These are phyloP conservation scores for Falco cherrug DNA, from an alignment of 2,797 vertebrate species.

Conservation along the genomic window DNA sequence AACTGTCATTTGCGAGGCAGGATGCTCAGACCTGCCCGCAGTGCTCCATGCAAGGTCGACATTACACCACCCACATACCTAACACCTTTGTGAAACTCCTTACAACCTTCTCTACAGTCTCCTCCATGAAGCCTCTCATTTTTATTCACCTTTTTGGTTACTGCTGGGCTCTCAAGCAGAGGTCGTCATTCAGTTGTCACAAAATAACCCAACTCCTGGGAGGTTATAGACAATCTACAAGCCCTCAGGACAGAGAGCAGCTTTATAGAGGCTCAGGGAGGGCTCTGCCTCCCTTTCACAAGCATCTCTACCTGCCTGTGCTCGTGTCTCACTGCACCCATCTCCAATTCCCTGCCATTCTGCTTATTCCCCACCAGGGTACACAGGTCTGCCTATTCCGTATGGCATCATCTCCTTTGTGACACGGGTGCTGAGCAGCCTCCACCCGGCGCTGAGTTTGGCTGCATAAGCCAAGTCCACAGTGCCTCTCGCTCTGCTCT, in stretches of 20 bases:
- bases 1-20: background rate
- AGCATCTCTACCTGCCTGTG: background rate
- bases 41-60: background rate
- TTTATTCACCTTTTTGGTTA: background rate
- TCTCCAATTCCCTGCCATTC: background rate
- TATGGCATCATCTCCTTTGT: background rate
- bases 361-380: background rate
- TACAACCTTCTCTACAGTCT: background rate
- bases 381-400: background rate
- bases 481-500: background rate
- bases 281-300: background rate
- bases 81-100: background rate
- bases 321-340: background rate
- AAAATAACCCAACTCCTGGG: background rate
- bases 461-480: background rate
- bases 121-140: background rate
- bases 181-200: background rate
- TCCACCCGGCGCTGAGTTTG: rapidly evolving
- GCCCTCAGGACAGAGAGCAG: no score
- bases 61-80: background rate
- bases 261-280: background rate
- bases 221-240: background rate
- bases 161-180: background rate
- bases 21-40: background rate
- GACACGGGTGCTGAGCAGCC: background rate